Conservation (phyloP, 2,888 invertebrate species). For the Tineola bisselliella region DNA sequence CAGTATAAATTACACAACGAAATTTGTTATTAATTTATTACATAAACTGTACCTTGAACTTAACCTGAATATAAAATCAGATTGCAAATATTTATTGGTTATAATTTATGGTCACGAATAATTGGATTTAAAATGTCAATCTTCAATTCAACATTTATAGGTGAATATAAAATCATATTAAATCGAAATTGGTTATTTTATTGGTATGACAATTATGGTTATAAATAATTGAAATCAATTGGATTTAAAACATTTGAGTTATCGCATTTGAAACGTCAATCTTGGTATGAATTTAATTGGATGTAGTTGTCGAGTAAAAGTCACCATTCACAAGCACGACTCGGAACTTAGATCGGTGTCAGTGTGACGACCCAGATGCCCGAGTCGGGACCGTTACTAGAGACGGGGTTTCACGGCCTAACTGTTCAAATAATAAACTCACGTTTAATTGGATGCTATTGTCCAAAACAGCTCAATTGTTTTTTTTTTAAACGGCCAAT, state of each 20-base stretch:
- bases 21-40: not conserved
- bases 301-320: not conserved
- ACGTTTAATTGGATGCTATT: constrained; percentile 41
- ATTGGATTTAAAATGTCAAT: no score
- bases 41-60: not conserved
- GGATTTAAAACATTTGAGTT: not conserved
- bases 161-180: no score
- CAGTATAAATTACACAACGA: no score
- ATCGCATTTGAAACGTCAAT: not conserved
- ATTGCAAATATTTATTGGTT: no score
- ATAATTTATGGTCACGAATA: no score
- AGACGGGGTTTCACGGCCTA: constrained; percentile 25
- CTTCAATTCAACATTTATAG: no score
- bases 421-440: constrained; percentile 48
- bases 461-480: constrained; percentile 25
- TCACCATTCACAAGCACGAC: not conserved
- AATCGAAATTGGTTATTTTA: no score
- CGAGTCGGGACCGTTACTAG: constrained; percentile 42
- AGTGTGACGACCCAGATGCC: constrained; percentile 45
- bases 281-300: not conserved
- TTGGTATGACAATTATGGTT: no score
- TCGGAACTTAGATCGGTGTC: constrained; percentile 37
- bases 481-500: not conserved
- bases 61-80: not conserved
- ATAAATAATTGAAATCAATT: no score